Conservation (phyloP, 2,113 vertebrate genomes). For the Scomber japonicus region DNA sequence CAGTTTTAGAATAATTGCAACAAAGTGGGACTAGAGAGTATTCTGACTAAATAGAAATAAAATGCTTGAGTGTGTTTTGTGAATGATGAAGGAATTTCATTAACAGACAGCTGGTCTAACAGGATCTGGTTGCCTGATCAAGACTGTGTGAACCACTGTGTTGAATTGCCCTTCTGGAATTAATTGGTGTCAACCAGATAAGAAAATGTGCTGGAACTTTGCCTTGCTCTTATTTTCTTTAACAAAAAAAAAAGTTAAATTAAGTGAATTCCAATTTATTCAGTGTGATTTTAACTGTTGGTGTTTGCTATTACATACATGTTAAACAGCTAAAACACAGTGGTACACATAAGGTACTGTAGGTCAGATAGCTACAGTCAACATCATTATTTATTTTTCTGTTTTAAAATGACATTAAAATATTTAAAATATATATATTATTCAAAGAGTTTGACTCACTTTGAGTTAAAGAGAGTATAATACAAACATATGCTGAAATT, state of each 20-base stretch:
- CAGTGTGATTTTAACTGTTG: neutral
- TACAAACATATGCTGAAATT: no score
- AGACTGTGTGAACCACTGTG: neutral
- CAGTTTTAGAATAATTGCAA: constrained; percentile 1
- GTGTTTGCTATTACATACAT: constrained; percentile 9
- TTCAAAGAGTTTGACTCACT: no score
- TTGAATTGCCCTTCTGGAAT: constrained; percentile 5
- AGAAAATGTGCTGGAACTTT: constrained; percentile 6
- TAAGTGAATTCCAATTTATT: constrained; percentile 14
- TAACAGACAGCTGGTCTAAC: neutral
- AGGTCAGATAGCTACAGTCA: no score
- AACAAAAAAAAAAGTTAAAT: neutral
- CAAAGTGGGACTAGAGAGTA: constrained; percentile 2
- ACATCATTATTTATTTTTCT: no score
- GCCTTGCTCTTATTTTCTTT: constrained; percentile 2
- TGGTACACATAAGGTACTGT: neutral
- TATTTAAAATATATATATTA: no score
- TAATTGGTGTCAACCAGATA: constrained; percentile 33
- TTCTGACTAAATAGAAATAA: constrained; percentile 2
- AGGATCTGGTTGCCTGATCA: constrained; percentile 27
- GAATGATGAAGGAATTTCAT: constrained; percentile 31
- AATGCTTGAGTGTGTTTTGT: neutral
- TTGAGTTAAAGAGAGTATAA: no score
- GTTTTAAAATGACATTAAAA: no score
- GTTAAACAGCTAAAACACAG: neutral